Evolutionary conservation across 2,888 invertebrate species (phyloP), one percentile per base, ranked within the genome.

Genomic region (Clepsis dumicolana): DNA sequence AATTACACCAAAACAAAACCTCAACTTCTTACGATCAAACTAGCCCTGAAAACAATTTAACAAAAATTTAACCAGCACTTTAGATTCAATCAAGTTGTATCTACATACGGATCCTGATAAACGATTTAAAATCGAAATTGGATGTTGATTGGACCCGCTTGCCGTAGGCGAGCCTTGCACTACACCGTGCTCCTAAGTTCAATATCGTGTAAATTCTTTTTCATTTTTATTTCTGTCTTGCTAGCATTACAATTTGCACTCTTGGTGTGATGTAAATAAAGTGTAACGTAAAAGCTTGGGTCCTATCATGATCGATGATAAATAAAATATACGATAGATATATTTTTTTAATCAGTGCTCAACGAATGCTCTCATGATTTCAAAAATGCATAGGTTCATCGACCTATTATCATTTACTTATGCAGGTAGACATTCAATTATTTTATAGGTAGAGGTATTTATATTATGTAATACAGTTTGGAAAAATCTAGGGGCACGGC

Each of bases 171-270:
- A 50, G 25, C 35, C 14, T 59, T 18, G 25, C 18, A 27, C 57
- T 24, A 48, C 61, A 56, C 24, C 35, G 48, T 4, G 4, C 14
- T 21, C 18, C 44, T 62, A 62, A 66, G 61, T 66, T 66, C 18
- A 8, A 66, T 54, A 48, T 25, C 54, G 27, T 66, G 66, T 61
- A 12, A 38, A 66, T 35, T 10, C 35, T 18, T 56, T 66, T 54
- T 66, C 56, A 27, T 56, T 32, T 56, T 32, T 44, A 38, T 7
- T 18, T 27, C 52, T 41, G 27, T 27, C 16, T 48, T 48, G 25
- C 5, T 32, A n/a, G 21, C 24, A 8, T n/a, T 10, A 25, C 52
- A 52, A 0, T 50, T 56, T 21, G 18, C 48, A 48, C 56, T 21
- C 21, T 14, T 10, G 32, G n/a, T 21, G 14, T n/a, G n/a, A n/a